Conservation (phyloP, 2,797 vertebrate genomes). For the Eulemur mongoz region DNA sequence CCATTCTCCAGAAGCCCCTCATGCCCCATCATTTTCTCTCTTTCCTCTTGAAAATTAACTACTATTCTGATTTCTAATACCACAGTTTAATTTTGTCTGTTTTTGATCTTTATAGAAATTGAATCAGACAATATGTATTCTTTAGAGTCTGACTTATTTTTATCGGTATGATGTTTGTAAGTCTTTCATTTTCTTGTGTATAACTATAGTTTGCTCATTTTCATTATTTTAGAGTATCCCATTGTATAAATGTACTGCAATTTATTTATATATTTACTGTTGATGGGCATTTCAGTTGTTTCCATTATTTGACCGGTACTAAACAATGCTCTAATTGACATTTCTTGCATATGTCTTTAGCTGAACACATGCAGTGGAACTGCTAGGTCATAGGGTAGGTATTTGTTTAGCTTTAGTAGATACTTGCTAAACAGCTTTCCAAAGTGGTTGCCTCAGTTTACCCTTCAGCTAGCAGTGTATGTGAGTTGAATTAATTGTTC, state of each 20-base stretch:
- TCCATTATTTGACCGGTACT: neutral
- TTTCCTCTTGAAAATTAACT: neutral
- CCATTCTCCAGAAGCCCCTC: neutral
- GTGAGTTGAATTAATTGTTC: neutral
- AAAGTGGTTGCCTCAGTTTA: neutral
- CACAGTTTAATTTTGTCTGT: neutral
- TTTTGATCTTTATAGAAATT: neutral
- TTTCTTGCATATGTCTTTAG: neutral
- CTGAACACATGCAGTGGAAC: neutral
- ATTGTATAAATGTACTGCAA: neutral
- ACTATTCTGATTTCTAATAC: neutral
- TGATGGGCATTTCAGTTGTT: neutral
- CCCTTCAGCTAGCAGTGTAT: neutral
- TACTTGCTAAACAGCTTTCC: neutral
- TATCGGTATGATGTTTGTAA: neutral
- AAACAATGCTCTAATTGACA: neutral
- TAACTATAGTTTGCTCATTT: neutral
- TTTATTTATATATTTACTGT: neutral
- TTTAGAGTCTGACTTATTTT: neutral
- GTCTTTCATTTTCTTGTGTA: neutral
- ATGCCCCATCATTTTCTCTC: neutral
- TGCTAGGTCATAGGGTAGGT: neutral
- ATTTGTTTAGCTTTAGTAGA: slow-evolving; percentile 23
- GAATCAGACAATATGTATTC: neutral
- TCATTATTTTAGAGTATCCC: neutral